These are phyloP conservation scores for Siniperca knerii DNA, from an alignment of 2,113 vertebrate genomes.

Conservation along the genomic window DNA sequence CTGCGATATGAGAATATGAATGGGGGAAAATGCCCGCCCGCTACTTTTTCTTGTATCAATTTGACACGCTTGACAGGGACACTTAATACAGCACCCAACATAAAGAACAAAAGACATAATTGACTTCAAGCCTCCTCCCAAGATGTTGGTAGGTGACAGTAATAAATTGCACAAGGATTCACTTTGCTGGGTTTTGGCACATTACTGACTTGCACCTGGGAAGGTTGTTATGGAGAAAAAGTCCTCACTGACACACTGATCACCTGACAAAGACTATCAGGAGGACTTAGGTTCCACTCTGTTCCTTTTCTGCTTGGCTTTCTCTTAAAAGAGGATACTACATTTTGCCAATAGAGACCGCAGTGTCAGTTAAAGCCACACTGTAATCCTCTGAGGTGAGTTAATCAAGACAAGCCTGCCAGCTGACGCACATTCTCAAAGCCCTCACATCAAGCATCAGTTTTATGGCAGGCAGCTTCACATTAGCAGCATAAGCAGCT, in stretches of 20 bases:
- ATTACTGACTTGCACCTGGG: conserved; percentile 70
- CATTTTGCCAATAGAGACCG: conserved; percentile 39
- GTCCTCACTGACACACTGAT: conserved; percentile 48
- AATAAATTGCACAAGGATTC: conserved; percentile 71
- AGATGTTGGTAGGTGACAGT: conserved; percentile 67
- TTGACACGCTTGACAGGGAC: conserved; percentile 66
- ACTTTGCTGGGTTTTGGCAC: conserved; percentile 63
- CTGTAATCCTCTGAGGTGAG: conserved; percentile 33
- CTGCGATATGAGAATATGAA: conserved; percentile 38
- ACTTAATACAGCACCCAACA: conserved; percentile 69
- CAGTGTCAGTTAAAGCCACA: conserved; percentile 38
- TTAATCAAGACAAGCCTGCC: conserved; percentile 59
- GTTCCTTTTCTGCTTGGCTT: background rate
- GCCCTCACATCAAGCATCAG: conserved; percentile 10
- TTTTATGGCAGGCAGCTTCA: conserved; percentile 28
- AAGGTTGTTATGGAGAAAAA: conserved; percentile 58
- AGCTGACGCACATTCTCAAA: conserved; percentile 8
- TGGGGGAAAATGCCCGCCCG: background rate
- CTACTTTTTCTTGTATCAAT: conserved; percentile 50
- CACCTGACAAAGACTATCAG: conserved; percentile 67
- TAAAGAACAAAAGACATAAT: conserved; percentile 60
- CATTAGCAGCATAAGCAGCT: conserved; percentile 12
- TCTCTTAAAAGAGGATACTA: conserved; percentile 17
- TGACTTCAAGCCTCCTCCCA: conserved; percentile 65
- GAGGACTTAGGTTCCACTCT: conserved; percentile 52